Evolutionary conservation across 2,888 invertebrate species (phyloP), one percentile per base, ranked within the genome.

Genomic region (Eupsilia transversa): DNA sequence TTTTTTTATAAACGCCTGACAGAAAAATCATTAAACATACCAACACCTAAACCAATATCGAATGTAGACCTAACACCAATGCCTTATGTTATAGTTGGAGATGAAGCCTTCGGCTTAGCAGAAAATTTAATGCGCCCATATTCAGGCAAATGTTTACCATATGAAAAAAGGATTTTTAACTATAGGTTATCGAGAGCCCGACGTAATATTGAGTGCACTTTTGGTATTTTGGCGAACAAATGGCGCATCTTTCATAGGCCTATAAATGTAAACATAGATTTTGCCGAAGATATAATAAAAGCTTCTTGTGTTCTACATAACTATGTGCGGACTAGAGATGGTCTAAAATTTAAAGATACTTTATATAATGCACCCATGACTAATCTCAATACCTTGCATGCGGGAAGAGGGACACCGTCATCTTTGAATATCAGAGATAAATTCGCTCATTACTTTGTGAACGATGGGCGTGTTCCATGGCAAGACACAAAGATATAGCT

Each of bases 121-220:
- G 78, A 86, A 76, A 81, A 85, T 83, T 49, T 89, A 73, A 88
- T 89, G 88, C 86, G 88, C 23, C 86, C 87, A 66, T 90, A 85
- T 80, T 79, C 80, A 67, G 80, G 84, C 38, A 82, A 84, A 83
- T 79, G 68, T 78, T 77, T 87, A 83, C 64, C 80, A 68, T 52
- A 82, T 61, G 71, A 83, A 78, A 12, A 85, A 85, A 86, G 79
- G 79, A 81, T 89, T 73, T 91, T 88, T 76, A 89, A 91, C 77
- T 89, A 90, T 82, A 77, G 89, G 69, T 79, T 90, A 64, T 86
- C 82, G 52, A 84, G 89, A 81, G 86, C 89, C 46, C 70, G 89
- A 75, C 80, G 84, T 73, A 56, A 85, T 46, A 81, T 87, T 59
- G 86, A 87, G 77, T 88, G 86, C 65, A 79, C 78, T 33, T 85